A percentile compares a stretch with the other conserved stretches of the same genome.
These are phyloP conservation scores for Dendrocincla fuliginosa DNA, from an alignment of 2,797 vertebrate species.

Conservation along the genomic window DNA sequence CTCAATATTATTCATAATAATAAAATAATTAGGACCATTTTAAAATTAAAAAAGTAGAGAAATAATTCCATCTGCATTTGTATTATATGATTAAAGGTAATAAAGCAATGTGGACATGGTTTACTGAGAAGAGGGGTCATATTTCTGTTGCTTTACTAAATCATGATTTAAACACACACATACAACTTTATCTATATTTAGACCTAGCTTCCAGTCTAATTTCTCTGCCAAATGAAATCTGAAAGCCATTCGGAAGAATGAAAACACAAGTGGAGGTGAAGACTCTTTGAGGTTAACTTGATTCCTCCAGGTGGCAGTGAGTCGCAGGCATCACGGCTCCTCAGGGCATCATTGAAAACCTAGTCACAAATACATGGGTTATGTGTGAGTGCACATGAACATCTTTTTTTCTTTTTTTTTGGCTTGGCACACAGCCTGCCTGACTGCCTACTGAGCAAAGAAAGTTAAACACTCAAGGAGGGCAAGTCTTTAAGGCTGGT, in stretches of 20 bases:
- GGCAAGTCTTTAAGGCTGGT: neutral
- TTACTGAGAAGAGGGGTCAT: neutral
- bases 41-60: neutral
- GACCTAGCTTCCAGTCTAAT: neutral
- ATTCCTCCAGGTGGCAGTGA: conserved; percentile 11
- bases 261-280: neutral
- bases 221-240: neutral
- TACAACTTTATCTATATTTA: neutral
- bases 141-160: conserved; percentile 18
- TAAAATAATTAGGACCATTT: neutral
- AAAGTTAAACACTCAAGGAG: neutral
- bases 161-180: neutral
- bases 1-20: neutral
- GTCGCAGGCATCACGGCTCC: rapidly evolving
- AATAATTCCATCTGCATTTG: neutral
- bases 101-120: neutral
- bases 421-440: neutral
- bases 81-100: neutral
- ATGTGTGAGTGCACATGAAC: neutral
- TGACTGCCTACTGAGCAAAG: neutral
- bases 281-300: neutral
- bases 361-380: neutral
- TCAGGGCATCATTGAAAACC: neutral
- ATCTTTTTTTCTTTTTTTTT: neutral
- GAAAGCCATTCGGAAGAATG: neutral